phyloP scores from a whole-genome alignment of 2,113 vertebrate species.

The Xiphorhynchus elegans region DNA sequence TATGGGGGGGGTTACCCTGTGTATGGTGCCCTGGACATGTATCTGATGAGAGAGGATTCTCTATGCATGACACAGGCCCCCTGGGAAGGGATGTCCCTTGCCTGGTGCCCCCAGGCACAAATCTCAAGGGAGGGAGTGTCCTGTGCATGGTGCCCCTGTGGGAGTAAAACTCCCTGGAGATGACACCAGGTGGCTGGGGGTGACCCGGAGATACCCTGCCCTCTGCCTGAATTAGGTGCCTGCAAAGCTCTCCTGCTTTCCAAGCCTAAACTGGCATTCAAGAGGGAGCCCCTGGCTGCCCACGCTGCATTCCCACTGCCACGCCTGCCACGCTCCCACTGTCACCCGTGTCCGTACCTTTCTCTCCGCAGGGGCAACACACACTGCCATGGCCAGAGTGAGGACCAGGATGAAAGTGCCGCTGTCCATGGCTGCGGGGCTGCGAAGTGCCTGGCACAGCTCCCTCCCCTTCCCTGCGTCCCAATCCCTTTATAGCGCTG shows the following conservation, averaged over 20 bases:
- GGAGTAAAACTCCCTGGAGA: not conserved
- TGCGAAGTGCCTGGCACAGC: fast-evolving
- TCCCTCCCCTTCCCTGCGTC: not conserved
- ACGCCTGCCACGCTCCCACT: fast-evolving
- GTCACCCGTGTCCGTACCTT: not conserved
- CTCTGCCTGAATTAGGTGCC: not conserved
- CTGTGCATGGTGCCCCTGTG: not conserved
- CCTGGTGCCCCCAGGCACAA: not conserved
- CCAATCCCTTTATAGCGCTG: slow-evolving; percentile 8
- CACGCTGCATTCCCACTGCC: not conserved
- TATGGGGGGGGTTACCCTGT: not conserved
- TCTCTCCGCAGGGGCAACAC: not conserved
- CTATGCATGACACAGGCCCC: not conserved
- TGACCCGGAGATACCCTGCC: not conserved
- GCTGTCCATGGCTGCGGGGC: not conserved
- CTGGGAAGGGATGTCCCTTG: fast-evolving
- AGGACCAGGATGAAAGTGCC: not conserved
- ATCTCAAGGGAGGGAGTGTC: not conserved
- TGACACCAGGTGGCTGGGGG: no score
- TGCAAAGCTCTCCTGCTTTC: not conserved
- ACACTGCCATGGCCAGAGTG: fast-evolving
- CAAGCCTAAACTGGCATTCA: not conserved
- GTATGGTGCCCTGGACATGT: not conserved
- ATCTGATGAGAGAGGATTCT: not conserved
- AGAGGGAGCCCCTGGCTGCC: not conserved